phyloP scores from a whole-genome alignment of 2,888 invertebrate species.

The Drosophila pullipes region DNA sequence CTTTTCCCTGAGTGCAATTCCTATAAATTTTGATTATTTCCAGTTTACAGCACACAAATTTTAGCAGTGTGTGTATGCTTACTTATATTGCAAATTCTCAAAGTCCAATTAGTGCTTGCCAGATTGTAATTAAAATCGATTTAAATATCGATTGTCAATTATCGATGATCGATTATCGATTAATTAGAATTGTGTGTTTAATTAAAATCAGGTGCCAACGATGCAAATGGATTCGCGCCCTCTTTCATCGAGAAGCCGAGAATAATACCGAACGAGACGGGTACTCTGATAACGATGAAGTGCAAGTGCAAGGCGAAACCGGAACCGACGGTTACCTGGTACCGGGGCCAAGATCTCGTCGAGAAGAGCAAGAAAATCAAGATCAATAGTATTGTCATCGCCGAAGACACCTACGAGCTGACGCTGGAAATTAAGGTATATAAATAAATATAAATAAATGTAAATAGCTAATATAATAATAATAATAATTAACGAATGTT shows the following conservation, averaged over 20 bases:
- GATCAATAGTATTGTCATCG: conserved; percentile 91
- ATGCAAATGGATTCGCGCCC: conserved; percentile 95
- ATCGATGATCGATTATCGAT: not conserved
- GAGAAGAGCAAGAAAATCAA: conserved; percentile 94
- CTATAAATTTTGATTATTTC: not conserved
- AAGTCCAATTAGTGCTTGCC: not conserved
- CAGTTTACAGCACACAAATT: not conserved
- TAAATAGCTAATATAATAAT: too few relatives aligned
- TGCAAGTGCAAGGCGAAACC: conserved; percentile 98
- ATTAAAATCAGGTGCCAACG: conserved; percentile 92
- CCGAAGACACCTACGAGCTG: conserved; percentile 95
- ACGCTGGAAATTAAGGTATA: conserved; percentile 91
- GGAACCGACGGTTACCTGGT: conserved; percentile 98
- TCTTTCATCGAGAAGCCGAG: conserved; percentile 99
- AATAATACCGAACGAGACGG: conserved; percentile 99
- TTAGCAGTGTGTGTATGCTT: not conserved
- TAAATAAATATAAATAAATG: too few relatives aligned
- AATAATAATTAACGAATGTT: not conserved
- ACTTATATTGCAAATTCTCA: not conserved
- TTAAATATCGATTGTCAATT: too few relatives aligned
- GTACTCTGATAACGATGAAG: conserved; percentile 98
- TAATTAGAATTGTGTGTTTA: not conserved
- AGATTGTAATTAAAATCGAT: not conserved
- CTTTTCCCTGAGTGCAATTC: not conserved
- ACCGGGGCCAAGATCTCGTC: conserved; percentile 94